Conservation (phyloP, 2,888 invertebrate species). For the Eustalomyia histrio region DNA sequence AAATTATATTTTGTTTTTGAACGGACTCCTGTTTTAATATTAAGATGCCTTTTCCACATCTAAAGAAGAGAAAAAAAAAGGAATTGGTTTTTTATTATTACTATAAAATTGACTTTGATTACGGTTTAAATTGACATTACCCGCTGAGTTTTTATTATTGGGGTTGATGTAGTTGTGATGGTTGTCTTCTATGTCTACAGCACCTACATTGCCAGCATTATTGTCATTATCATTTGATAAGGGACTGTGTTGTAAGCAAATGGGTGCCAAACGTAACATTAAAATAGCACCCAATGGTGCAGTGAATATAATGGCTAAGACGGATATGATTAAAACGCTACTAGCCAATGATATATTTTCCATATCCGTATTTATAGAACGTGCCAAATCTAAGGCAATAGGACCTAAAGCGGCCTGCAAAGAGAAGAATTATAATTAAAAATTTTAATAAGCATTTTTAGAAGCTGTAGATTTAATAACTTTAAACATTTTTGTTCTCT, state of each 20-base stretch:
- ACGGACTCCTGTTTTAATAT: neutral
- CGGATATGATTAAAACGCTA: slow-evolving; percentile 81
- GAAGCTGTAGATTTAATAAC: too few relatives aligned
- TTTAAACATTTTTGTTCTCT: too few relatives aligned
- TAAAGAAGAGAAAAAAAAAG: neutral
- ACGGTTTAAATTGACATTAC: slow-evolving; percentile 53
- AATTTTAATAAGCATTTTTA: too few relatives aligned
- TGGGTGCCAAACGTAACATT: slow-evolving; percentile 79
- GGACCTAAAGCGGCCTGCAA: slow-evolving; percentile 84
- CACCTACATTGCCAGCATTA: slow-evolving; percentile 13
- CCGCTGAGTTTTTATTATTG: slow-evolving; percentile 42
- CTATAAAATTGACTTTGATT: slow-evolving; percentile 61
- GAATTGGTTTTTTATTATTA: slow-evolving; percentile 31
- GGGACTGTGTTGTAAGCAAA: slow-evolving; percentile 73
- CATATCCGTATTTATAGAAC: slow-evolving; percentile 74
- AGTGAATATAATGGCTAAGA: slow-evolving; percentile 81
- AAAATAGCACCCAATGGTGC: slow-evolving; percentile 81
- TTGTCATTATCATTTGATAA: slow-evolving; percentile 9
- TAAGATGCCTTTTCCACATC: neutral
- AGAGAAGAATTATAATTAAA: neutral
- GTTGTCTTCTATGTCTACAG: neutral
- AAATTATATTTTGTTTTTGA: slow-evolving; percentile 9
- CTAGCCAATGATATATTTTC: slow-evolving; percentile 77
- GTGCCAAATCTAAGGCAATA: slow-evolving; percentile 82
- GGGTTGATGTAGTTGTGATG: slow-evolving; percentile 32